Evolutionary conservation across 2,113 vertebrate genomes (phyloP), one percentile per base, ranked within the genome.

Genomic region (Cottus gobio): DNA sequence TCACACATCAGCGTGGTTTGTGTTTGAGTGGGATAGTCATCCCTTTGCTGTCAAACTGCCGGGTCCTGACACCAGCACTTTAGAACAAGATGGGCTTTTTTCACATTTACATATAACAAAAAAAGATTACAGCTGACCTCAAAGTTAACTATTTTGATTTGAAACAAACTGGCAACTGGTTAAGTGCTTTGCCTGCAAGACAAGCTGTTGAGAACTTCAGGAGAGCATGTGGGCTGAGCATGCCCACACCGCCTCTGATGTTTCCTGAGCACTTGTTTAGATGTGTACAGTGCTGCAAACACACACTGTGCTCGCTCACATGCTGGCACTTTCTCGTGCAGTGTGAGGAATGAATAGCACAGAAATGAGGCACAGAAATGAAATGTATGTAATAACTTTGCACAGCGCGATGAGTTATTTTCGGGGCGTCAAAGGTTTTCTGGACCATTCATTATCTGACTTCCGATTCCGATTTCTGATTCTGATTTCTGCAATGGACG

Each of bases 1-100:
- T 76, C 75, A 83, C 5, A 81, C 77, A 87, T 76, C 72, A 73
- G 58, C 57, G 4, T 46, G 66, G 81, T 84, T 85, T 87, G 80
- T 64, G 79, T 90, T 71, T 72, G 79, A 89, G 73, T 63, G 82
- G 65, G 78, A 85, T 80, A 79, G 90, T 85, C 83, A 86, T 85
- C 75, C 84, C 75, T 54, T 31, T 64, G 77, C 76, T 69, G 88
- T 91, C 83, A 79, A 39, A 26, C 39, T 56, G 62, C 75, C 54
- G 67, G 68, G 78, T 71, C 54, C 60, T 65, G 68, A 84, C 82
- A 75, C 76, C 72, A 64, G 77, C 79, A 48, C 50, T 66, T 13
- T 57, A 5, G 62, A 76, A 78, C 26, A 10, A 79, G 61, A 65
- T 16, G 26, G 42, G 30, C 24, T 65, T 75, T 50, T 42, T 62